A percentile compares a stretch with the other conserved stretches of the same genome.
These are phyloP conservation scores for Zaprionus inermis DNA, from an alignment of 1,140 invertebrate species.

Conservation along the genomic window DNA sequence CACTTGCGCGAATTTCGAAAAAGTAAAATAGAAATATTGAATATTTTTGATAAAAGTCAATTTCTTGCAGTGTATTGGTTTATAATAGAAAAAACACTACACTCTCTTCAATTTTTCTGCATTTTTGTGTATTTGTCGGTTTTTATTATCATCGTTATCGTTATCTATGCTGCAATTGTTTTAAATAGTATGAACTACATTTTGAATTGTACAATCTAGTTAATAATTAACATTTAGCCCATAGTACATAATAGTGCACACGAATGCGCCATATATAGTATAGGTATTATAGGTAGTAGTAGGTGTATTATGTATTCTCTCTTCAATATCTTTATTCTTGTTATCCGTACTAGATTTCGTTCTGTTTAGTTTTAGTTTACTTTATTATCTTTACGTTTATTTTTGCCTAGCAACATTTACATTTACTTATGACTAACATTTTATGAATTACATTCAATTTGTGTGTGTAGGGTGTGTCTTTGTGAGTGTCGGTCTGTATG, in stretches of 20 bases:
- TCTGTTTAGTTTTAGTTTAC: constrained; percentile 25
- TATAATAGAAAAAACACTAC: not conserved
- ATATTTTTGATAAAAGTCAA: not conserved
- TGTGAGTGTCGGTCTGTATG: constrained; percentile 25
- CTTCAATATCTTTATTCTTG: constrained; percentile 22
- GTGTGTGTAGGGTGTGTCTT: constrained; percentile 37
- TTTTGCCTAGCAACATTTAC: constrained; percentile 80
- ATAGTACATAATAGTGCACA: constrained; percentile 81
- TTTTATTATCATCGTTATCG: constrained; percentile 46
- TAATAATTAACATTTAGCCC: constrained; percentile 82
- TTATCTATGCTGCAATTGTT: constrained; percentile 52
- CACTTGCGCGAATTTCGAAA: no score
- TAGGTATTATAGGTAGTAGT: constrained; percentile 35
- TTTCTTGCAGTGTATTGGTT: not conserved
- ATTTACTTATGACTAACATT: constrained; percentile 65
- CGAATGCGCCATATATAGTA: constrained; percentile 53
- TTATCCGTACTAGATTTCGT: constrained; percentile 19
- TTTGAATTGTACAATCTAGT: constrained; percentile 79
- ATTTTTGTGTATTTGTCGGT: constrained; percentile 23
- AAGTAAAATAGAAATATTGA: not conserved
- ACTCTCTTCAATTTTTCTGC: not conserved
- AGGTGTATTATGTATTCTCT: constrained; percentile 27
- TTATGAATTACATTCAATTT: constrained; percentile 75
- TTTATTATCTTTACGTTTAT: constrained; percentile 41
- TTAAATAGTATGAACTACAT: constrained; percentile 82